Conservation (phyloP, 2,797 vertebrate species). For the Calcarius lapponicus region DNA sequence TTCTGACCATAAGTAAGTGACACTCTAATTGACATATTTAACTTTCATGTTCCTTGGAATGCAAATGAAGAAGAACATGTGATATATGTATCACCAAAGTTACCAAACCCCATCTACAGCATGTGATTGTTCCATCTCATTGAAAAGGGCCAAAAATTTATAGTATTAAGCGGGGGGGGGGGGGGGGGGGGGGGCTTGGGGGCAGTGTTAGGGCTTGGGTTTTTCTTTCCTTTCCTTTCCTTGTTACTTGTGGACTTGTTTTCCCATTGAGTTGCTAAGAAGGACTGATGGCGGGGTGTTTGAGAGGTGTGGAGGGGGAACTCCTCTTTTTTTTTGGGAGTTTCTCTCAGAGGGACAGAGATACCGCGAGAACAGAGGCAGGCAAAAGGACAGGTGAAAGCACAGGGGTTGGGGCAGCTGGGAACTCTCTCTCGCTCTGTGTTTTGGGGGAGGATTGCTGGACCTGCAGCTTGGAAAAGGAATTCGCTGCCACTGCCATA, state of each 20-base stretch:
- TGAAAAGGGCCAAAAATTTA: not conserved
- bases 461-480: not conserved
- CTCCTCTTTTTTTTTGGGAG: not conserved
- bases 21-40: not conserved
- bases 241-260: not conserved
- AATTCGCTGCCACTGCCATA: not conserved
- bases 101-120: not conserved
- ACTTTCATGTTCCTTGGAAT: not conserved
- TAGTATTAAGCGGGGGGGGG: not conserved
- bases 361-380: not conserved
- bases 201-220: not conserved
- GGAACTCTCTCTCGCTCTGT: not conserved
- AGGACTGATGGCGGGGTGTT: not conserved
- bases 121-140: not conserved
- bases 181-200: not conserved
- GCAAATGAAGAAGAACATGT: not conserved
- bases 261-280: not conserved
- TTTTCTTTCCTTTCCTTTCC: not conserved
- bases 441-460: not conserved
- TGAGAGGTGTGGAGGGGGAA: not conserved
- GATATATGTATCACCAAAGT: not conserved
- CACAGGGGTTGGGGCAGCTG: not conserved
- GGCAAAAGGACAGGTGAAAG: not conserved
- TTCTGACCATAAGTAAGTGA: not conserved
- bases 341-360: not conserved